Conservation (phyloP, 92 coral and sea anemone species). For the Galaxea fascicularis region DNA sequence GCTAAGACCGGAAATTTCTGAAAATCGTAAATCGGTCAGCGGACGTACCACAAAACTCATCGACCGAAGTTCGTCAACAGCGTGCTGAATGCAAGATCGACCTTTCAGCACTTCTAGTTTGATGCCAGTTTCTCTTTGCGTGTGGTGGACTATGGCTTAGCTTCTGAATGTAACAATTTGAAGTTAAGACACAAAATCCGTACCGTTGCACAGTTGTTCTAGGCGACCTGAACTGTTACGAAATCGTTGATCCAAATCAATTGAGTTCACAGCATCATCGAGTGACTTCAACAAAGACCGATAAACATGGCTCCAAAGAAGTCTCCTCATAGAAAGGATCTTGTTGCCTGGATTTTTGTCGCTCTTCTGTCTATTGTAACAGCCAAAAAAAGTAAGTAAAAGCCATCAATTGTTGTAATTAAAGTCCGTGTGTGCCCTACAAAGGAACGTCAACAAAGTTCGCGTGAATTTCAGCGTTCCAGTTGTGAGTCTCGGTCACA, state of each 20-base stretch:
- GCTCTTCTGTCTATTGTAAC: background rate
- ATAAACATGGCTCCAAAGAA: slow-evolving; percentile 13
- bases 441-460: slow-evolving; percentile 6
- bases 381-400: slow-evolving; percentile 22
- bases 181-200: background rate
- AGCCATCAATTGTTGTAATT: background rate
- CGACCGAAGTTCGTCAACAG: background rate
- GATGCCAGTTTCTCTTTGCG: background rate
- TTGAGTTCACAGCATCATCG: background rate
- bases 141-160: background rate
- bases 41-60: background rate
- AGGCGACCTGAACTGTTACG: background rate
- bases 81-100: slow-evolving; percentile 6
- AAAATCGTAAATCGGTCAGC: slow-evolving; percentile 23
- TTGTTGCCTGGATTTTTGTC: slow-evolving; percentile 20
- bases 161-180: background rate
- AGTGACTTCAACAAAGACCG: background rate
- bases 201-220: background rate
- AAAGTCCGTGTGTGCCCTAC: background rate
- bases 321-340: background rate
- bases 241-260: background rate
- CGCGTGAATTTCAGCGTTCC: background rate
- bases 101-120: background rate
- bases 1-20: background rate
- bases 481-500: background rate